Percentiles rank a stretch among this genome's conserved stretches.
Conservation (phyloP, 2,888 invertebrate species). For the Tromatobia lineatoria region DNA sequence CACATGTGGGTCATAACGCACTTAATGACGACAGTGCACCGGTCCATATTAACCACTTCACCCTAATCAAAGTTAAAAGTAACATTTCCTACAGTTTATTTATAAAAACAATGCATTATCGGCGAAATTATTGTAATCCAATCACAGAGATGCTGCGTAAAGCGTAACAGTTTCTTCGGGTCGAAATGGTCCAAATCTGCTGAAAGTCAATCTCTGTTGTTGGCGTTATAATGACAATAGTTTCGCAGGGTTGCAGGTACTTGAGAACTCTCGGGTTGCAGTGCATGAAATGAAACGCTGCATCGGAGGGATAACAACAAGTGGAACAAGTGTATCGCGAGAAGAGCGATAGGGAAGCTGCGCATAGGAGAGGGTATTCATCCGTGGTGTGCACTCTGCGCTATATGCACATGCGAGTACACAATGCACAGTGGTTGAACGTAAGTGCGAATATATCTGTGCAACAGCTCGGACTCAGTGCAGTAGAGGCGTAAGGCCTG, state of each 20-base stretch:
- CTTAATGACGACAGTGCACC: too few species aligned
- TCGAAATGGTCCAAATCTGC: not conserved
- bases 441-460: constrained; percentile 31
- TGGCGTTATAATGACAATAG: constrained; percentile 31
- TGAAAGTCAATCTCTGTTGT: constrained; percentile 7
- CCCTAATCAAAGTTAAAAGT: too few species aligned
- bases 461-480: constrained; percentile 18
- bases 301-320: constrained; percentile 39
- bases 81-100: too few species aligned
- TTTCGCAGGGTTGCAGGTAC: not conserved
- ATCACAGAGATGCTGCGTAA: not conserved
- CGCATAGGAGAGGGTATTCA: constrained; percentile 14
- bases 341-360: not conserved
- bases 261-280: constrained; percentile 1
- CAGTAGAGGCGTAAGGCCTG: constrained; percentile 9
- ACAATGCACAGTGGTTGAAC: not conserved
- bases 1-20: too few species aligned
- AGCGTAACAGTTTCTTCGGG: not conserved
- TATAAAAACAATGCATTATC: too few species aligned
- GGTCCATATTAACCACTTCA: too few species aligned
- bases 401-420: not conserved
- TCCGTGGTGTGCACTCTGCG: not conserved
- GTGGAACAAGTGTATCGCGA: constrained; percentile 32
- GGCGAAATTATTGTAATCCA: too few species aligned
- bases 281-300: constrained; percentile 26